Conservation (phyloP, 2,888 invertebrate species). For the Metalampra italica region DNA sequence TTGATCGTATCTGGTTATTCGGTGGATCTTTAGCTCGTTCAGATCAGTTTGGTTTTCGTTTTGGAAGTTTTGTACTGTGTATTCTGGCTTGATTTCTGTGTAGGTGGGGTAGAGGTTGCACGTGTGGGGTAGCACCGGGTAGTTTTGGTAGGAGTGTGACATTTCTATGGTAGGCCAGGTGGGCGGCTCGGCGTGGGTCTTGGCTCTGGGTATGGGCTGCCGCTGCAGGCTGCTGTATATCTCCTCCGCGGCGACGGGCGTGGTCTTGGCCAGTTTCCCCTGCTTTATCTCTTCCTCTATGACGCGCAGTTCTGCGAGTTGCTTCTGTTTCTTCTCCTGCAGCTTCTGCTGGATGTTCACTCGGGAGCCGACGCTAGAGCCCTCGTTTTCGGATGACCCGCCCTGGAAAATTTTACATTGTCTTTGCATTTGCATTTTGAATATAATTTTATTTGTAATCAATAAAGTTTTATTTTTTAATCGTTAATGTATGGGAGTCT, state of each 20-base stretch:
- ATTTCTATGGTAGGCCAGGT: conserved; percentile 72
- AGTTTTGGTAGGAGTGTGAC: conserved; percentile 69
- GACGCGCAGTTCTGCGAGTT: conserved; percentile 87
- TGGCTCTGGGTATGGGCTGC: conserved; percentile 85
- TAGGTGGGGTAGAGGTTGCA: conserved; percentile 65
- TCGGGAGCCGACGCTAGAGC: conserved; percentile 84
- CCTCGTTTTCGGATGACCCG: conserved; percentile 86
- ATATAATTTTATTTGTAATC: too few species aligned
- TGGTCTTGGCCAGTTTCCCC: conserved; percentile 83
- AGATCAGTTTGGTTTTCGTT: conserved; percentile 24
- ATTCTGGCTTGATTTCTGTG: conserved; percentile 64
- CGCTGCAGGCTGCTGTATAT: conserved; percentile 72
- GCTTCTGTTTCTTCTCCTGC: conserved; percentile 92
- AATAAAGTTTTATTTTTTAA: too few species aligned
- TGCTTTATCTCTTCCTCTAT: conserved; percentile 92
- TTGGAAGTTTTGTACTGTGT: conserved; percentile 41
- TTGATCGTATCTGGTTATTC: conserved; percentile 45
- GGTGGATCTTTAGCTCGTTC: conserved; percentile 41
- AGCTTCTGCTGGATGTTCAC: conserved; percentile 92
- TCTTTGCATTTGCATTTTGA: too few species aligned
- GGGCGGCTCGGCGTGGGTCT: conserved; percentile 81
- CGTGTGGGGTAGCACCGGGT: conserved; percentile 56
- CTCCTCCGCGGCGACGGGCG: conserved; percentile 74
- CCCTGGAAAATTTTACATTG: conserved; percentile 46
- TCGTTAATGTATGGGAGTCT: too few species aligned